Conservation (phyloP, 2,113 vertebrate genomes). For the Camelus dromedarius region DNA sequence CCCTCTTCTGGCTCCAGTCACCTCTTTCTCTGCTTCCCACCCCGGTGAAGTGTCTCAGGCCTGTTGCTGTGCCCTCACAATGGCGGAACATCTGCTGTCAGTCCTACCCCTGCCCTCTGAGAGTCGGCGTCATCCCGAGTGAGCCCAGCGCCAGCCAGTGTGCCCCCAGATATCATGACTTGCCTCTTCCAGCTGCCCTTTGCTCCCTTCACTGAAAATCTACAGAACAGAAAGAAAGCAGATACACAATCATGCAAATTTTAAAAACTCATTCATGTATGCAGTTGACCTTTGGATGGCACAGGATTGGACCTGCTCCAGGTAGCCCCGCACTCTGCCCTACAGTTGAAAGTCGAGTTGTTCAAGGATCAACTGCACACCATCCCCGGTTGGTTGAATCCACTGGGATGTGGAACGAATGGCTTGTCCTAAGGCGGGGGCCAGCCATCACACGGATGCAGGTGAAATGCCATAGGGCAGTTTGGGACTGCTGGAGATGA, state of each 20-base stretch:
- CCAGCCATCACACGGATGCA: not conserved
- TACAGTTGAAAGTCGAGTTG: not conserved
- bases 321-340: too few relatives aligned
- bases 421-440: not conserved
- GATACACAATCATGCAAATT: not conserved
- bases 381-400: not conserved
- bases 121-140: not conserved
- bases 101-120: not conserved
- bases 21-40: not conserved
- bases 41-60: not conserved
- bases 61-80: too few relatives aligned
- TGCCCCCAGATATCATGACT: too few relatives aligned
- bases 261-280: not conserved
- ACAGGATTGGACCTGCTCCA: not conserved
- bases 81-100: rapidly evolving
- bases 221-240: not conserved
- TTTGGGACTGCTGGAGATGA: not conserved
- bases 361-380: not conserved
- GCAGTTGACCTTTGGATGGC: not conserved
- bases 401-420: not conserved
- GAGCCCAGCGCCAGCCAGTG: not conserved
- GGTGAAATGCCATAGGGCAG: not conserved
- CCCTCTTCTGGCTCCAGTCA: not conserved
- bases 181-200: not conserved
- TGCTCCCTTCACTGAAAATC: not conserved